Conservation (phyloP, 1,140 invertebrate genomes). For the Notospermus geniculatus region DNA sequence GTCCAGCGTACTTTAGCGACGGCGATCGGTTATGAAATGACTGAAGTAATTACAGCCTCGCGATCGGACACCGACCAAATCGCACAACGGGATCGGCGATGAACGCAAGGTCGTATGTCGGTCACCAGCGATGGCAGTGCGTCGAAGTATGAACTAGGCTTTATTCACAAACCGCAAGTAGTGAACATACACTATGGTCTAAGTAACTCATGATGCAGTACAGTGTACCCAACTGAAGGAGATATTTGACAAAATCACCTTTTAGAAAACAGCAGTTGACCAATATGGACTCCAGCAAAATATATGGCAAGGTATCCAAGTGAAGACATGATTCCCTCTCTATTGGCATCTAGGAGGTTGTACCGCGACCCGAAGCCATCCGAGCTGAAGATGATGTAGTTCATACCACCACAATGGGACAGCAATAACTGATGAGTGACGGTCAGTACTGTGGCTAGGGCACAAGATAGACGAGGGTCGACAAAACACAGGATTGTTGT, state of each 20-base stretch:
- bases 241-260: constrained; percentile 22
- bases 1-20: too few species aligned
- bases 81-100: too few species aligned
- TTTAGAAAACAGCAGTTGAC: constrained; percentile 55
- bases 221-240: background rate
- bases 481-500: constrained; percentile 60
- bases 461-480: constrained; percentile 16
- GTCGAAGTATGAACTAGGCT: too few species aligned
- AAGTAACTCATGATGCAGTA: background rate
- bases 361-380: constrained; percentile 51
- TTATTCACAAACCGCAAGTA: too few species aligned
- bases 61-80: too few species aligned
- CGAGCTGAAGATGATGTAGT: constrained; percentile 69
- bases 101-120: too few species aligned
- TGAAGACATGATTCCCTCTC: constrained; percentile 83
- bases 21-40: too few species aligned
- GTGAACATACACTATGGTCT: background rate
- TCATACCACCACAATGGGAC: constrained; percentile 60
- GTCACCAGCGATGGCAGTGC: too few species aligned
- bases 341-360: constrained; percentile 76
- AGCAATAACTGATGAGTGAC: constrained; percentile 71
- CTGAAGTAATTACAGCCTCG: too few species aligned
- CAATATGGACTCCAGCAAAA: constrained; percentile 70
- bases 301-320: constrained; percentile 83
- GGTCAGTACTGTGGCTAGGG: constrained; percentile 60